Evolutionary conservation across 2,113 vertebrate species (phyloP), one percentile per base, ranked within the genome.

Genomic region (Gobiocypris rarus): DNA sequence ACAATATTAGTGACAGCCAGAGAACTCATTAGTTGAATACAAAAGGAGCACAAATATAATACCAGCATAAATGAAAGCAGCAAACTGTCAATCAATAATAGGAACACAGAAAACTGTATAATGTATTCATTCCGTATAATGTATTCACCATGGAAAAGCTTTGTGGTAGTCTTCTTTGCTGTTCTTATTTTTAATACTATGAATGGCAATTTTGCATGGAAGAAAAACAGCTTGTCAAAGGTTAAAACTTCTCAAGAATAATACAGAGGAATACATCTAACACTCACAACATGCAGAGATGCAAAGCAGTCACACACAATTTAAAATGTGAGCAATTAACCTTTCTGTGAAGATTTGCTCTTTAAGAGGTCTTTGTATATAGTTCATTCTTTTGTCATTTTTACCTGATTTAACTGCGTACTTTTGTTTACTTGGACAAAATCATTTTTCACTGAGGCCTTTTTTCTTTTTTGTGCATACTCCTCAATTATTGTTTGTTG

Each of bases 71-170:
- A 73, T 15, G 9, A 73, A 45, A 48, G 41, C n/a, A 73, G 11
- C 69, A 73, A 73, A 41, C 65, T 71, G 67, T 43, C 41, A 71
- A 71, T 24, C 69, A 71, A 24, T 26, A 48, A 48, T 73, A 26
- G 69, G 4, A 26, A 15, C 69, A 69, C 31, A 1, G 22, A 13
- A 48, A 45, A 26, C 69, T 73, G 69, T 41, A 73, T 26, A 45
- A 15, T 45, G 26, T 15, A 24, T 71, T 71, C 11, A 45, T 26
- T 45, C 41, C 41, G 26, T n/a, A n/a, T n/a, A n/a, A n/a, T n/a
- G n/a, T n/a, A n/a, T n/a, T n/a, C n/a, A 48, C 69, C 22, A 71
- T 7, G 69, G 38, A 15, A 71, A 73, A 6, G 1, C n/a, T 48
- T 26, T 73, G 11, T 71, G 69, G 38, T 45, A 45, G 41, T 6